Percentiles rank a stretch among this genome's conserved stretches.
Evolutionary conservation across 2,888 invertebrate genomes (phyloP).

Genomic region (Shargacucullia verbasci): DNA sequence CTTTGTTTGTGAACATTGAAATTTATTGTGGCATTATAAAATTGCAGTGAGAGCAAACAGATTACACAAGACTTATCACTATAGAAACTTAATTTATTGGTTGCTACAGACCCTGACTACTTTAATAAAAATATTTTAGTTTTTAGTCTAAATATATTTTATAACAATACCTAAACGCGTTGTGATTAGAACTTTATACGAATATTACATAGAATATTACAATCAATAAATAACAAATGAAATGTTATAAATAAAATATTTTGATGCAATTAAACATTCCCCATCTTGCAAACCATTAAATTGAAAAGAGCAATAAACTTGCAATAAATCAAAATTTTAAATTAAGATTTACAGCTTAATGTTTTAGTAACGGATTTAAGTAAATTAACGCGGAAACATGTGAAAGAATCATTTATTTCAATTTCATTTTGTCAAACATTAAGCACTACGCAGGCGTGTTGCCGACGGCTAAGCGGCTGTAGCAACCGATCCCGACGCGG

Average conservation of each 20-base stretch:
- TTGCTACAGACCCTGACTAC: too few species aligned
- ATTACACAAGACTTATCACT: constrained; percentile 35
- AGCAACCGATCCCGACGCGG: constrained; percentile 56
- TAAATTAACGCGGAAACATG: constrained; percentile 48
- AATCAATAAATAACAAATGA: too few species aligned
- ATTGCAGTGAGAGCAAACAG: constrained; percentile 39
- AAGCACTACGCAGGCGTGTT: constrained; percentile 14
- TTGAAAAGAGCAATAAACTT: constrained; percentile 15
- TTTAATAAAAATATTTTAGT: too few species aligned
- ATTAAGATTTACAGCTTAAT: constrained; percentile 45
- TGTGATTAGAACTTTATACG: too few species aligned
- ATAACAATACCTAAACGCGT: too few species aligned
- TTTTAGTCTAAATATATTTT: too few species aligned
- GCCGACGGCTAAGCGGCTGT: constrained; percentile 14
- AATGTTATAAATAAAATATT: too few species aligned
- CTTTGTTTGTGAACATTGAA: constrained; percentile 37
- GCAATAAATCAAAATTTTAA: constrained; percentile 42
- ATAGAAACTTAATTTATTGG: constrained; percentile 38
- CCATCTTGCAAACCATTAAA: constrained; percentile 9
- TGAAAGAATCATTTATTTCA: constrained; percentile 53
- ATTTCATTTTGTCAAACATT: constrained; percentile 50
- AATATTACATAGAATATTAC: too few species aligned
- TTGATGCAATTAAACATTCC: too few species aligned
- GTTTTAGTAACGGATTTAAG: constrained; percentile 49
- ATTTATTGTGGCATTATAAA: constrained; percentile 41